Evolutionary conservation across 1,140 invertebrate genomes (phyloP).

Genomic region (Drosophila sucinea): DNA sequence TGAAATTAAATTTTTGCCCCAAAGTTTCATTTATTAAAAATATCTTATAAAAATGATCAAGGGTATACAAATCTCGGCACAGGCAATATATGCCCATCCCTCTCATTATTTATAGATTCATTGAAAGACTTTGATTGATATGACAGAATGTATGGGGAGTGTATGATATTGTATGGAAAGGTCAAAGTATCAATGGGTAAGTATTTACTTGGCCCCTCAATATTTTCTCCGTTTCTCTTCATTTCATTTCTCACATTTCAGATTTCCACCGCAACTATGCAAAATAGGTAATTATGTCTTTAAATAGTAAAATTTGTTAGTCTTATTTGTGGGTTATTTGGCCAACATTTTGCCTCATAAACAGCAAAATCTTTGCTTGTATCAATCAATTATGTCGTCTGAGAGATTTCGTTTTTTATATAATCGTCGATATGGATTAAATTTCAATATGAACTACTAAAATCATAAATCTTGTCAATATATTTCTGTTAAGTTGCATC

Average conservation of each 20-base stretch:
- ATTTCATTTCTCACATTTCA: background rate
- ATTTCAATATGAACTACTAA: constrained; percentile 70
- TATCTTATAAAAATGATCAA: background rate
- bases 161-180: background rate
- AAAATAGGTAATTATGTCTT: constrained; percentile 1
- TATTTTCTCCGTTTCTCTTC: too few relatives aligned
- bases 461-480: constrained; percentile 77
- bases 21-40: too few relatives aligned
- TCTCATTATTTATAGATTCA: background rate
- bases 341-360: constrained; percentile 45
- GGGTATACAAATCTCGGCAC: background rate
- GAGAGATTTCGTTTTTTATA: constrained; percentile 50
- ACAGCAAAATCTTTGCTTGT: constrained; percentile 61
- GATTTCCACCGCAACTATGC: background rate
- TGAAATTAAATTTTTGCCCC: too few relatives aligned
- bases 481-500: constrained; percentile 51
- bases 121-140: constrained; percentile 11
- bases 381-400: constrained; percentile 62
- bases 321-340: background rate
- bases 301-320: constrained; percentile 43
- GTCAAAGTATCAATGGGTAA: background rate
- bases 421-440: constrained; percentile 59
- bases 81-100: background rate
- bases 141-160: background rate
- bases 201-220: background rate